Evolutionary conservation across 2,888 invertebrate genomes (phyloP).

Genomic region (Flexamia atlantica): DNA sequence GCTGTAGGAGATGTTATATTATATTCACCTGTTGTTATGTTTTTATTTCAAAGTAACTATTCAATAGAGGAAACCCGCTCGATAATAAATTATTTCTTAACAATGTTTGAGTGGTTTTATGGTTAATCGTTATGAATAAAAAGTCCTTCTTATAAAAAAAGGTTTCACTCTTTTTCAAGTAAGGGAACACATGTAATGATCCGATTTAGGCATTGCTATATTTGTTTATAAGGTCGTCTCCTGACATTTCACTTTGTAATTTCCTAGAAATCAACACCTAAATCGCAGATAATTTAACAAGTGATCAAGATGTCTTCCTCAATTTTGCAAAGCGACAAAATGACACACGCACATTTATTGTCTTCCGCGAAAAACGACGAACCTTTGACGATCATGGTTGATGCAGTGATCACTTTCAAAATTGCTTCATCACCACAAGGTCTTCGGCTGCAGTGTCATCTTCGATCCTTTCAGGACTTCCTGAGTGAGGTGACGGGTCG

Average conservation of each 20-base stretch:
- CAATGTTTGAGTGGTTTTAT: too few relatives aligned
- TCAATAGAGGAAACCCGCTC: too few relatives aligned
- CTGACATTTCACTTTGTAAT: not conserved
- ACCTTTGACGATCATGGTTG: not conserved
- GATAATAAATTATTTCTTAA: too few relatives aligned
- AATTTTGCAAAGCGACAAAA: not conserved
- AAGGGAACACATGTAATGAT: too few relatives aligned
- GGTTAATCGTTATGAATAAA: too few relatives aligned
- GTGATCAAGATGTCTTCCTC: not conserved
- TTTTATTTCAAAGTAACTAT: too few relatives aligned
- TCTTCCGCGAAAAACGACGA: slow-evolving; percentile 12
- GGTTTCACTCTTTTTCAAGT: too few relatives aligned
- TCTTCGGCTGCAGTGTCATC: slow-evolving; percentile 12
- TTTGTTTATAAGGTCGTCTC: too few relatives aligned
- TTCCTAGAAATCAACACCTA: slow-evolving; percentile 7
- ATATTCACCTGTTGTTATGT: too few relatives aligned
- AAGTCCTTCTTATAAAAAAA: too few relatives aligned
- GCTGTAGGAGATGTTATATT: too few relatives aligned
- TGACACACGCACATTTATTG: not conserved
- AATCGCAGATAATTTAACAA: slow-evolving; percentile 22
- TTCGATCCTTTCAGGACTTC: slow-evolving; percentile 8
- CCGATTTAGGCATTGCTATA: too few relatives aligned
- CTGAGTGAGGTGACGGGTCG: not conserved
- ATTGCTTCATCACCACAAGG: slow-evolving; percentile 34
- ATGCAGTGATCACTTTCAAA: slow-evolving; percentile 14